Evolutionary conservation across 2,113 vertebrate species (phyloP), one percentile per base, ranked within the genome.

Genomic region (Xiphorhynchus elegans): DNA sequence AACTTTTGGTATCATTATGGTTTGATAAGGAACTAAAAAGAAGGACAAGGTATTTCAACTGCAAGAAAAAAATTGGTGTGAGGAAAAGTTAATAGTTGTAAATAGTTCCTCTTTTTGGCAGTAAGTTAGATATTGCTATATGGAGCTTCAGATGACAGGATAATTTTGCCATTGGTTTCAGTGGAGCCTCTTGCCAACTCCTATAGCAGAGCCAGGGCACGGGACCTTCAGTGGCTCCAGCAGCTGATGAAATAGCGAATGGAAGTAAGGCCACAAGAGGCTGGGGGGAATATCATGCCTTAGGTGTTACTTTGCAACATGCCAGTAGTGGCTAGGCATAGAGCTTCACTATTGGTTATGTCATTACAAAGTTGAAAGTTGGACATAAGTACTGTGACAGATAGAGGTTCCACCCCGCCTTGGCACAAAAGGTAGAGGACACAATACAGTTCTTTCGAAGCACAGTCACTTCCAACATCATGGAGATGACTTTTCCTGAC

Each of bases 321-420:
- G 10, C 13, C 0, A 29, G 10, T 7, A 55, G 33, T 24, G 35
- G 33, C 58, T 62, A 14, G 33, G 28, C 81, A n/a, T 15, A 82
- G 83, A 87, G 3, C 14, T 77, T 49, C 11, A 2, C 7, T 88
- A 7, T 24, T 42, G 24, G 68, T 37, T 42, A 2, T 20, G 28
- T n/a, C 31, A n/a, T 59, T 40, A 12, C 13, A 68, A 79, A 94
- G 40, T 35, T 6, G 5, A 29, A 82, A 78, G 31, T 9, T 55
- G 19, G 19, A 3, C 18, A 58, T 14, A 63, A 95, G 26, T 47
- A 12, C 6, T 7, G 24, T n/a, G 29, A 39, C 55, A 66, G 19
- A n/a, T 62, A 14, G 2, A 28, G 17, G 5, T 53, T 69, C 33
- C 12, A 17, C 42, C 24, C 21, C 72, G 44, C 35, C 0, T 0